Percentiles rank a stretch among this genome's conserved stretches.
These are phyloP conservation scores for Drosophila virilis DNA, from an alignment of 1,140 invertebrate genomes.

Conservation along the genomic window DNA sequence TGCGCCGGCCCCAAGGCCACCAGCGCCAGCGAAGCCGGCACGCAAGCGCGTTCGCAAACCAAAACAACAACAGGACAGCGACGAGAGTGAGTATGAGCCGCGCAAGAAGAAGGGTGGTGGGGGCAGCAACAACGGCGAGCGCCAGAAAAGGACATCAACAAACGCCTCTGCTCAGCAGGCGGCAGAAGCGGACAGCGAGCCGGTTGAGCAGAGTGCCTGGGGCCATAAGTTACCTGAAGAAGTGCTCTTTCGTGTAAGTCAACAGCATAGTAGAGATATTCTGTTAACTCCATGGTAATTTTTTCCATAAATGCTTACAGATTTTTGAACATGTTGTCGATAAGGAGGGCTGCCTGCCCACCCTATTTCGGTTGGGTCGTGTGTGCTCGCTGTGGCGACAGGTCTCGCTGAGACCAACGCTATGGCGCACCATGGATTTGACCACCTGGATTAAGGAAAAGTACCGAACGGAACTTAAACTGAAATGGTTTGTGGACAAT, in stretches of 20 bases:
- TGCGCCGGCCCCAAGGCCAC: conserved; percentile 14
- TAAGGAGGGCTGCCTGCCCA: conserved; percentile 89
- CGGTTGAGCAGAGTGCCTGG: conserved; percentile 86
- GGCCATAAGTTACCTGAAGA: conserved; percentile 87
- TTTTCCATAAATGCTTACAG: conserved; percentile 58
- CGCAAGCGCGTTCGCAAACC: conserved; percentile 85
- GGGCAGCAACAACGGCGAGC: conserved; percentile 52
- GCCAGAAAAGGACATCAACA: conserved; percentile 57
- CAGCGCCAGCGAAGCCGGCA: conserved; percentile 53
- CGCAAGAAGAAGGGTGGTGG: conserved; percentile 72
- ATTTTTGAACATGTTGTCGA: conserved; percentile 89
- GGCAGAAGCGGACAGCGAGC: conserved; percentile 69
- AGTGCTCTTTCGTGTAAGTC: conserved; percentile 85
- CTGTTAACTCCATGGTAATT: neutral
- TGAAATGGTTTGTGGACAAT: conserved; percentile 91
- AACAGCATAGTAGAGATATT: too few relatives aligned
- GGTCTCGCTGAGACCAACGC: conserved; percentile 87
- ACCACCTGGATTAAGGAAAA: conserved; percentile 89
- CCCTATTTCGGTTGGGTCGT: conserved; percentile 88
- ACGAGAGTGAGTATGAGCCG: conserved; percentile 85
- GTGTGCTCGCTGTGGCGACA: conserved; percentile 91
- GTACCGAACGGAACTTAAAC: conserved; percentile 89
- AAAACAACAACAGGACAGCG: conserved; percentile 85
- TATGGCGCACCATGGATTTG: conserved; percentile 92
- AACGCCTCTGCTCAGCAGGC: conserved; percentile 40